phyloP scores from a whole-genome alignment of 2,113 vertebrate genomes.

The Okapia johnstoni region DNA sequence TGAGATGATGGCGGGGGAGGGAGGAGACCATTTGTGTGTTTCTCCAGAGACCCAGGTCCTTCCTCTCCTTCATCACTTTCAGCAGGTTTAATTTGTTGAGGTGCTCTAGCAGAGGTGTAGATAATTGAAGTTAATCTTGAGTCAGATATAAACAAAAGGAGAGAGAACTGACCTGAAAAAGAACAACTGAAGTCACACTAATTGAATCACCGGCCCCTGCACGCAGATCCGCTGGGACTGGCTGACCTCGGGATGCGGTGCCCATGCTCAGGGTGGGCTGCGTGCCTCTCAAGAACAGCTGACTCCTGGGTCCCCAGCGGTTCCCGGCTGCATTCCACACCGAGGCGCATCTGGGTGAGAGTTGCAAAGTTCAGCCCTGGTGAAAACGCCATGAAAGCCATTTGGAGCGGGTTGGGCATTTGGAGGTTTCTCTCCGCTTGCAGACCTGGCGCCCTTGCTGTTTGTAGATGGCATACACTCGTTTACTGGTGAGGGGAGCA shows the following conservation, averaged over 20 bases:
- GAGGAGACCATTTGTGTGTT: slow-evolving; percentile 44
- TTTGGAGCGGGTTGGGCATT: neutral
- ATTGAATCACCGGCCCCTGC: neutral
- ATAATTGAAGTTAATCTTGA: slow-evolving; percentile 17
- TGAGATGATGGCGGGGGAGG: neutral
- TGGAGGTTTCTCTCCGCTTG: neutral
- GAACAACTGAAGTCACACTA: neutral
- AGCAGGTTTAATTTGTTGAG: slow-evolving; percentile 39
- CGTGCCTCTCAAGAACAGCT: accelerated
- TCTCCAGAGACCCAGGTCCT: neutral
- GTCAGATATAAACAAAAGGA: slow-evolving; percentile 51
- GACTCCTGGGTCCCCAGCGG: accelerated
- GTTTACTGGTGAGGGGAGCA: neutral
- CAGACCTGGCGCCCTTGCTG: neutral
- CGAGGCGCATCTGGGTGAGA: neutral
- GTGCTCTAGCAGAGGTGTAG: neutral
- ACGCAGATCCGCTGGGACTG: neutral
- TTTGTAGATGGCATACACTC: neutral
- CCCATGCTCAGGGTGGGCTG: neutral
- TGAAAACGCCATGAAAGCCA: neutral
- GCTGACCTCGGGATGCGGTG: neutral
- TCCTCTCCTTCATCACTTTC: neutral
- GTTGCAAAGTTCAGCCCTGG: neutral
- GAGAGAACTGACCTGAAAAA: slow-evolving; percentile 50
- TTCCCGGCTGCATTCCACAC: neutral